Percentiles rank a stretch among this genome's conserved stretches.
These are phyloP conservation scores for Oscheius onirici DNA, from an alignment of 2,888 invertebrate genomes.

Conservation along the genomic window DNA sequence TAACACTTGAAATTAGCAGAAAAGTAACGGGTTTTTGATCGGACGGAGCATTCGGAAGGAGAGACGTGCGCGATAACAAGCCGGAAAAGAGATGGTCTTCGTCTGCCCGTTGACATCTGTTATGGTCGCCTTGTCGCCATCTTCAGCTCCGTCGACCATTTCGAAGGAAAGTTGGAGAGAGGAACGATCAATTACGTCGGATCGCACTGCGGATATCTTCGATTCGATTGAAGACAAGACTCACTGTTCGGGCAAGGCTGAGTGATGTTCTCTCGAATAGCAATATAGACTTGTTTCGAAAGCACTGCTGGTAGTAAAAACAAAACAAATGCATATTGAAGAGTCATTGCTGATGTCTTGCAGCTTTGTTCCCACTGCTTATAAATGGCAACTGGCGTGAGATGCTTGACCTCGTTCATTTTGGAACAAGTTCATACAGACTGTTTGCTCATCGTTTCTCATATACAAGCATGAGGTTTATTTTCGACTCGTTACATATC, in stretches of 20 bases:
- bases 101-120: slow-evolving; percentile 51
- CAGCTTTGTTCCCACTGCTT: background rate
- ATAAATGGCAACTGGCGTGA: slow-evolving; percentile 16
- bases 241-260: slow-evolving; percentile 54
- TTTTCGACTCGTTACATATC: slow-evolving; percentile 31
- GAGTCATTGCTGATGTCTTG: background rate
- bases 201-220: slow-evolving; percentile 44
- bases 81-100: slow-evolving; percentile 55
- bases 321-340: background rate
- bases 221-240: background rate
- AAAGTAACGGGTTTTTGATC: slow-evolving; percentile 53
- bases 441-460: slow-evolving; percentile 18
- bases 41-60: slow-evolving; percentile 55
- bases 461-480: slow-evolving; percentile 20
- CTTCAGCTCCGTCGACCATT: slow-evolving; percentile 43
- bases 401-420: slow-evolving; percentile 16
- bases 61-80: slow-evolving; percentile 60
- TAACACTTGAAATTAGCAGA: background rate
- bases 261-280: slow-evolving; percentile 51
- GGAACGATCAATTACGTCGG: slow-evolving; percentile 54
- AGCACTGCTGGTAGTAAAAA: slow-evolving; percentile 1
- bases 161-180: slow-evolving; percentile 57
- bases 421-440: slow-evolving; percentile 4
- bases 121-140: slow-evolving; percentile 38
- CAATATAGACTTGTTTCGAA: slow-evolving; percentile 40